Evolutionary conservation across 2,113 vertebrate genomes (phyloP).

Genomic region (Anoura caudifer): DNA sequence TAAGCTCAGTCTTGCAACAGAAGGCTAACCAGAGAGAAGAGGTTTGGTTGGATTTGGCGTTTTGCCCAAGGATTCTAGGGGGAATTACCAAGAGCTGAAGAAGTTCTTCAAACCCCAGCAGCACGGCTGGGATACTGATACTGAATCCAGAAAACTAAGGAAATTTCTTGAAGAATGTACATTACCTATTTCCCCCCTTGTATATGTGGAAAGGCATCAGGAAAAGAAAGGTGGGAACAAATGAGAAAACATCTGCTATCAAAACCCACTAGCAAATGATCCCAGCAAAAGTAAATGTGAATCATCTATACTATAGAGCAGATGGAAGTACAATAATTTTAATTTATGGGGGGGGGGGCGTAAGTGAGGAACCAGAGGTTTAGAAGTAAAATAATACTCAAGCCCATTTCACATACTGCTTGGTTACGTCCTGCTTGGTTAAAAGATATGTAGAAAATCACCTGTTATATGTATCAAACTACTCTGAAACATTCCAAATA

Average conservation of each 20-base stretch:
- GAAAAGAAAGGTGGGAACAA: background rate
- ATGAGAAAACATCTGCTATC: slow-evolving; percentile 56
- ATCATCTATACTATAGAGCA: slow-evolving; percentile 50
- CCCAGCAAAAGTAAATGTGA: slow-evolving; percentile 30
- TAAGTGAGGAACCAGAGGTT: slow-evolving; percentile 6
- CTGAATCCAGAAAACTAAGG: background rate
- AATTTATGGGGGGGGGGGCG: background rate
- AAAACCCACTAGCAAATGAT: slow-evolving; percentile 38
- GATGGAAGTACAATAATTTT: slow-evolving; percentile 49
- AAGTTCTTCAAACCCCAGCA: background rate
- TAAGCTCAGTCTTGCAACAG: background rate
- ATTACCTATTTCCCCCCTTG: background rate
- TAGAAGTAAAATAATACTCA: background rate
- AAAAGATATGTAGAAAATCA: slow-evolving; percentile 3
- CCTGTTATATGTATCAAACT: background rate
- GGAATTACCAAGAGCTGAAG: background rate
- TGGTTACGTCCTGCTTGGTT: background rate
- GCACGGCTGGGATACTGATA: slow-evolving; percentile 29
- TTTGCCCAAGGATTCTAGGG: background rate
- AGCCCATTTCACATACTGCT: slow-evolving; percentile 16
- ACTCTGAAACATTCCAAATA: slow-evolving; percentile 28
- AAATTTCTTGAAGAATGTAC: background rate
- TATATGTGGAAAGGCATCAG: background rate
- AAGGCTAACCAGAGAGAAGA: background rate
- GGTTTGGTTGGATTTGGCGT: background rate